These are phyloP conservation scores for Tragelaphus oryx DNA, from an alignment of 2,797 vertebrate species.

Conservation along the genomic window DNA sequence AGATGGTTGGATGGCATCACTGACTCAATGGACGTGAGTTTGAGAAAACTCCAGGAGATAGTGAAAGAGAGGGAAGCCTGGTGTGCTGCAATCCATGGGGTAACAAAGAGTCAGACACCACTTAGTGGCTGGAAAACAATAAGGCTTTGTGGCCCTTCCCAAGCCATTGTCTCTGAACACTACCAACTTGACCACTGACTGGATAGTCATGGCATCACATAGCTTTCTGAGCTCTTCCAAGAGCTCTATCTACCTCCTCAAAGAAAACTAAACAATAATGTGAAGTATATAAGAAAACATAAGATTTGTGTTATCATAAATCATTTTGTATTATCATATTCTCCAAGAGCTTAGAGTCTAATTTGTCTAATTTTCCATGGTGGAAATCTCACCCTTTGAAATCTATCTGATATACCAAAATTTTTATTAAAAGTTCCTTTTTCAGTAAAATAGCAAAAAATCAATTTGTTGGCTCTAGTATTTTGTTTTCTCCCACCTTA, in stretches of 20 bases:
- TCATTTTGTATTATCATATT: background rate
- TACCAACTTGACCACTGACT: background rate
- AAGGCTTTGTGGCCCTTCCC: background rate
- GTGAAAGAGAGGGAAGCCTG: background rate
- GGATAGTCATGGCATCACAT: background rate
- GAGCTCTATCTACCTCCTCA: background rate
- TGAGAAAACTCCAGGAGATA: background rate
- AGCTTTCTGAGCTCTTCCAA: background rate
- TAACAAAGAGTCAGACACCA: background rate
- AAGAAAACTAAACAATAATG: background rate
- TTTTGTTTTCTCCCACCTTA: slow-evolving; percentile 35
- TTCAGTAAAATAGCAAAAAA: slow-evolving; percentile 29
- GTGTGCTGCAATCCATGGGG: background rate
- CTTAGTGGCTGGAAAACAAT: background rate
- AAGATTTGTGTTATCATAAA: background rate
- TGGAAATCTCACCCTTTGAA: slow-evolving; percentile 41
- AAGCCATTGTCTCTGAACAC: rapidly evolving
- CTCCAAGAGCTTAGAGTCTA: background rate
- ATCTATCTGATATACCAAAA: background rate
- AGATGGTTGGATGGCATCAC: background rate
- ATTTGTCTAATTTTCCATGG: slow-evolving; percentile 31
- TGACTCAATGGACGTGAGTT: background rate
- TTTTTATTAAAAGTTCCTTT: background rate
- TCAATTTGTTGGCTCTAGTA: background rate
- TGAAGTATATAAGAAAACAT: background rate